phyloP scores from a whole-genome alignment of 1,140 invertebrate genomes.

The Papilio aristodemus region DNA sequence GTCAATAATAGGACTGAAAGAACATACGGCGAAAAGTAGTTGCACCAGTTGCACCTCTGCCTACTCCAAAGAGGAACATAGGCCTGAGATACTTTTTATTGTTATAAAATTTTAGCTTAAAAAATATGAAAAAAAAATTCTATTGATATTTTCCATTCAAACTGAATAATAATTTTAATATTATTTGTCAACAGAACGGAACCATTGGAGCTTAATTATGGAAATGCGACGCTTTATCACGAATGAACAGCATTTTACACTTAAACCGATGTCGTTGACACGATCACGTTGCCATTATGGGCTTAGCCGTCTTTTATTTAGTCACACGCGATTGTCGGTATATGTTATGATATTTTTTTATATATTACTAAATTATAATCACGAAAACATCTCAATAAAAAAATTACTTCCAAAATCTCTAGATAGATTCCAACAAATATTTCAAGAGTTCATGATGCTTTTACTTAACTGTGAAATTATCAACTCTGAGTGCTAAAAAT shows the following conservation, averaged over 20 bases:
- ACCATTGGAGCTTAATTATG: slow-evolving; percentile 63
- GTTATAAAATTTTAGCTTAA: too few species aligned
- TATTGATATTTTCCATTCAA: not conserved
- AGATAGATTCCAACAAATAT: too few species aligned
- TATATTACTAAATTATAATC: not conserved
- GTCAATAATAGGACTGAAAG: too few species aligned
- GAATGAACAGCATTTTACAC: slow-evolving; percentile 76
- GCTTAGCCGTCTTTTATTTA: slow-evolving; percentile 39
- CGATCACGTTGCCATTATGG: slow-evolving; percentile 57
- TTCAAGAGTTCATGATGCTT: too few species aligned
- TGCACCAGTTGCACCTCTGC: too few species aligned
- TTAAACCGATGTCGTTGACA: slow-evolving; percentile 71
- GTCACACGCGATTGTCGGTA: slow-evolving; percentile 15
- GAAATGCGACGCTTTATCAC: slow-evolving; percentile 73
- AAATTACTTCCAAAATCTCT: not conserved
- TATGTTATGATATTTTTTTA: slow-evolving; percentile 15
- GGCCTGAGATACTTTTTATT: too few species aligned
- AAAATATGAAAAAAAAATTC: too few species aligned
- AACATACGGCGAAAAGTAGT: too few species aligned
- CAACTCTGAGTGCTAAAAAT: too few species aligned
- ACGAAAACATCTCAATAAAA: not conserved
- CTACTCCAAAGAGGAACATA: too few species aligned
- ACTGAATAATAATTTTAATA: slow-evolving; percentile 10
- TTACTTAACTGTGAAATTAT: too few species aligned
- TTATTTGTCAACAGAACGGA: slow-evolving; percentile 5